A percentile compares a stretch with the other conserved stretches of the same genome.
Evolutionary conservation across 1,140 invertebrate species (phyloP).

Genomic region (Drosophila elegans): DNA sequence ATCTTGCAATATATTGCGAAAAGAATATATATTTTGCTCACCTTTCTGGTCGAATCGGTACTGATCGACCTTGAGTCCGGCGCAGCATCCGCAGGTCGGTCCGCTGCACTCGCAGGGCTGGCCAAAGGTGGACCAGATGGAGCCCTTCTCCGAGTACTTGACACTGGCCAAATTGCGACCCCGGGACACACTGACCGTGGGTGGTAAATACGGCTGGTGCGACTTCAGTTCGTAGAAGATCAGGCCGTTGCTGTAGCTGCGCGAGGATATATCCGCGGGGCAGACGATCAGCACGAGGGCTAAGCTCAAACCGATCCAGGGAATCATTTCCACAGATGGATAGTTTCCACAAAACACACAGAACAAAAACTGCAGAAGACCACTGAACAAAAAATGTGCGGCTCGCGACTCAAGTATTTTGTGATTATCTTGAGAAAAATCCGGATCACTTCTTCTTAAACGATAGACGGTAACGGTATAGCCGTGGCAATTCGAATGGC

Average conservation of each 20-base stretch:
- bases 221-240: constrained; percentile 73
- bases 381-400: constrained; percentile 41
- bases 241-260: constrained; percentile 76
- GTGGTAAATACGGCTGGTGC: constrained; percentile 64
- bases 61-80: constrained; percentile 74
- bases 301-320: constrained; percentile 17
- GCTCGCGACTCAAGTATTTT: not conserved
- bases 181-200: constrained; percentile 76
- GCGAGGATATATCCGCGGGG: constrained; percentile 18
- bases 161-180: constrained; percentile 71
- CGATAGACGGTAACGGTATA: constrained; percentile 12
- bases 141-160: constrained; percentile 75
- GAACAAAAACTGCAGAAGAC: not conserved
- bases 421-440: not conserved
- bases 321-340: not conserved
- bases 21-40: constrained; percentile 15
- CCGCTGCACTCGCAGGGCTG: constrained; percentile 72
- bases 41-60: constrained; percentile 79
- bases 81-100: constrained; percentile 70
- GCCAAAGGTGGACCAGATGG: constrained; percentile 80
- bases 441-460: not conserved
- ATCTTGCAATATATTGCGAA: no score
- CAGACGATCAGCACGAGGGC: constrained; percentile 16
- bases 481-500: constrained; percentile 12
- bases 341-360: not conserved